Base-by-base conservation (phyloP, 2,797 vertebrate genomes). In the Anolis apletophallus region DNA sequence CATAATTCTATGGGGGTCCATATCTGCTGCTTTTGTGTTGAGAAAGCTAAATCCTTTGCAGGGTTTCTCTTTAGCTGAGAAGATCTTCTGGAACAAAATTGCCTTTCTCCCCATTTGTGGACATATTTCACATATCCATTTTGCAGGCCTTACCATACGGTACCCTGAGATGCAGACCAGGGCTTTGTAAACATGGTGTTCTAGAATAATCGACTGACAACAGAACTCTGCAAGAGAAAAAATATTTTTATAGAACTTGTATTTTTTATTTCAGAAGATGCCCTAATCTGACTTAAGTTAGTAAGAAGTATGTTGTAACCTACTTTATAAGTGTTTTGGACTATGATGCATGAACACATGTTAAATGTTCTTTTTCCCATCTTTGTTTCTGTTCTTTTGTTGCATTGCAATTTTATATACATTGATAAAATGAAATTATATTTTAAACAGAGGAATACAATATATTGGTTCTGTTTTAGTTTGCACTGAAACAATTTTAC, bases 21-120 rank as follows among this genome's bases (percentile, higher is more conserved):
- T 93, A 92, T 93, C 86, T 87, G 90, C 92, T 91, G 90, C 90
- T 95, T 94, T 94, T 84, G 89, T 92, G 91, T 87, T 3, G 0
- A 32, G 5, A 86, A 94, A 94, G 88, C 74, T 10, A 0, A 91
- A 13, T 84, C 90, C 80, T 81, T 85, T 87, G 85, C 89, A 90
- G 73, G 88, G 79, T 90, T 92, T 89, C 81, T 86, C 71, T 84
- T 11, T 76, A 88, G 85, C 84, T 87, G 50, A 88, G 88, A 81
- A 82, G 67, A 91, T 40, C 87, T 80, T 76, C 23, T 0, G 46
- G 87, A 87, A 40, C 36, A 61, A 6, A 40, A n/a, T 57, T 73
- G 3, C 29, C 6, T 21, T 40, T 72, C 59, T 3, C 61, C 26
- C 50, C 0, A 75, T 23, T 12, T 80, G 54, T 68, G 40, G 69